Conservation (phyloP, 2,797 vertebrate genomes). For the Furcifer pardalis region DNA sequence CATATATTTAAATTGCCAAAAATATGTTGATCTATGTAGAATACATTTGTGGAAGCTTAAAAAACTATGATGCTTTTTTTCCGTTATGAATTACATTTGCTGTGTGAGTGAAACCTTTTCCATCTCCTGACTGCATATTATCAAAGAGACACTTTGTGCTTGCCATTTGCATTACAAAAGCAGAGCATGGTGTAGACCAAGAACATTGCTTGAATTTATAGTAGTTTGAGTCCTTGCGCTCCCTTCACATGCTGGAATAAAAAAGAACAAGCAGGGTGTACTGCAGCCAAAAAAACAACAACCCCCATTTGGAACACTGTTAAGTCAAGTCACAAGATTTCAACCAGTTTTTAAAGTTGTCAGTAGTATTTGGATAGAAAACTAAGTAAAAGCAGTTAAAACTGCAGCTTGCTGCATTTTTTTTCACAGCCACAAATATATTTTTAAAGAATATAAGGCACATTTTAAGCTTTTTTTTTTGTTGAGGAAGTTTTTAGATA, state of each 20-base stretch:
- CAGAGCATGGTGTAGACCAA: constrained; percentile 69
- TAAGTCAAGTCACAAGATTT: constrained; percentile 60
- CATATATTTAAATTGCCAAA: constrained; percentile 67
- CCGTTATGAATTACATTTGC: constrained; percentile 86
- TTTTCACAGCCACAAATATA: constrained; percentile 20
- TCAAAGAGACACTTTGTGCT: constrained; percentile 89
- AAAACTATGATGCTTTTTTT: constrained; percentile 73
- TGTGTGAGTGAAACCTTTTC: constrained; percentile 87
- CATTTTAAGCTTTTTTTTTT: constrained; percentile 6
- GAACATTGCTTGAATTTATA: constrained; percentile 80
- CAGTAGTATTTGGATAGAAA: constrained; percentile 8
- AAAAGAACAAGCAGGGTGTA: constrained; percentile 50
- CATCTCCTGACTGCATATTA: constrained; percentile 86
- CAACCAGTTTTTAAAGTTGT: constrained; percentile 48
- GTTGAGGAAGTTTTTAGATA: neutral
- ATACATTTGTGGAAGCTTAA: constrained; percentile 56
- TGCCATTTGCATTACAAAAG: constrained; percentile 89
- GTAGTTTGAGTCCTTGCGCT: constrained; percentile 63
- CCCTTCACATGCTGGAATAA: constrained; percentile 68
- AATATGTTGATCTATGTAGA: constrained; percentile 72
- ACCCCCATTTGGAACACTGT: constrained; percentile 46
- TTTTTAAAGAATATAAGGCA: constrained; percentile 41
- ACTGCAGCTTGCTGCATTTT: constrained; percentile 21
- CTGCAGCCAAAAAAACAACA: constrained; percentile 58
- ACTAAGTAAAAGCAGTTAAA: neutral